A percentile compares a stretch with the other conserved stretches of the same genome.
phyloP scores from a whole-genome alignment of 2,113 vertebrate genomes.

The Natator depressus region DNA sequence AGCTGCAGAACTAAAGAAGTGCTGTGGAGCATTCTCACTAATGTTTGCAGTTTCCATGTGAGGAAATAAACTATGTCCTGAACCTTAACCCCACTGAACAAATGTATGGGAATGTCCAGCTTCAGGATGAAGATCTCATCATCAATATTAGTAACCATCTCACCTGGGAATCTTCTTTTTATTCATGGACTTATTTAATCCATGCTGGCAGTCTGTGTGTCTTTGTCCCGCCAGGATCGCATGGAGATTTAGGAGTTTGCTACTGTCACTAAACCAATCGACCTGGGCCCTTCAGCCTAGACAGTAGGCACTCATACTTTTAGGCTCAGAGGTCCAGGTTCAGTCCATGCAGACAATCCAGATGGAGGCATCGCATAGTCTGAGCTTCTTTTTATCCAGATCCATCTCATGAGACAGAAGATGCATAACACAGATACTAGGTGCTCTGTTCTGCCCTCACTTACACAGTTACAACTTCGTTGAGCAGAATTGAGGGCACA shows the following conservation, averaged over 20 bases:
- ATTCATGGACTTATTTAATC: background rate
- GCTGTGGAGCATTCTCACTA: background rate
- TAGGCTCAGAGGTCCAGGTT: background rate
- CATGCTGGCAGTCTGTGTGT: background rate
- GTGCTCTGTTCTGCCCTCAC: background rate
- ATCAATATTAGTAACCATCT: background rate
- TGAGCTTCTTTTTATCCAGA: background rate
- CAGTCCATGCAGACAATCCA: background rate
- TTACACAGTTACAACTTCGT: background rate
- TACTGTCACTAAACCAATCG: background rate
- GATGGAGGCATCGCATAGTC: background rate
- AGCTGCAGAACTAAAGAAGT: background rate
- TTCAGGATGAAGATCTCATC: background rate
- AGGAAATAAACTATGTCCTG: background rate
- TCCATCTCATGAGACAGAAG: background rate
- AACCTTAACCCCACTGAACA: background rate
- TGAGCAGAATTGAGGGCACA: background rate
- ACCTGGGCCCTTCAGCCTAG: background rate
- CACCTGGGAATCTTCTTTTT: background rate
- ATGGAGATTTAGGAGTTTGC: background rate
- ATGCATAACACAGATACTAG: too few relatives aligned
- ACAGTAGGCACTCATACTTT: too few relatives aligned
- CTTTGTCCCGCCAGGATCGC: background rate
- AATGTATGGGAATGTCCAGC: background rate
- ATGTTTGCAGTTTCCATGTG: background rate